Conservation (phyloP, 2,888 invertebrate species). For the Leptopilina myrica region DNA sequence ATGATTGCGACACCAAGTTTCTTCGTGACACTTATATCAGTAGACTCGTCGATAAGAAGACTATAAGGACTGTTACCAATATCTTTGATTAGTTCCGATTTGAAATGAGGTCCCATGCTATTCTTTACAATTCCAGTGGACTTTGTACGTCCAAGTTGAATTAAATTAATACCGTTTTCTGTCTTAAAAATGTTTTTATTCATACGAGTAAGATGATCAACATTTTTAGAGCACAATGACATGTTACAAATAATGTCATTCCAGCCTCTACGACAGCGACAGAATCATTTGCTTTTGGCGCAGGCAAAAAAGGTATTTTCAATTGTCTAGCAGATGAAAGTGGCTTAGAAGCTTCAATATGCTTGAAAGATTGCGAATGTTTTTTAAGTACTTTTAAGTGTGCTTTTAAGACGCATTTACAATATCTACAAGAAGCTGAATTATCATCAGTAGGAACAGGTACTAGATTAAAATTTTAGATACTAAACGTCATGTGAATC, state of each 20-base stretch:
- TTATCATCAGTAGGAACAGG: too few relatives aligned
- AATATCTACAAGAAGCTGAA: background rate
- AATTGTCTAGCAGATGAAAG: too few relatives aligned
- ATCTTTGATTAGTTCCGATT: slow-evolving; percentile 3
- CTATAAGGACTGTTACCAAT: background rate
- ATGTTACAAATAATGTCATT: background rate
- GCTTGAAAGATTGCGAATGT: too few relatives aligned
- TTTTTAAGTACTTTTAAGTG: background rate
- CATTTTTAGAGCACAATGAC: background rate
- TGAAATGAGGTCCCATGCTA: background rate
- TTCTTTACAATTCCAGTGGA: background rate
- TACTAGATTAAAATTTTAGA: too few relatives aligned
- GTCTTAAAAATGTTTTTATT: background rate
- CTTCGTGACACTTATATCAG: background rate
- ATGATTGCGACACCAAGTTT: background rate
- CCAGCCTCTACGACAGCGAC: background rate
- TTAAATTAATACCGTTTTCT: background rate
- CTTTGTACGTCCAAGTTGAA: background rate
- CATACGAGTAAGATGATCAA: background rate
- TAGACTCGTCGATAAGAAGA: background rate
- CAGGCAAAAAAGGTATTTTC: background rate
- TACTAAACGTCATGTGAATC: too few relatives aligned
- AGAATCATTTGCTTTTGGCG: background rate
- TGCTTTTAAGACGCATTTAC: background rate
- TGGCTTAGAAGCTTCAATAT: too few relatives aligned